Base-by-base conservation (phyloP, 2,888 invertebrate genomes). In the Trichopoda pennipes region DNA sequence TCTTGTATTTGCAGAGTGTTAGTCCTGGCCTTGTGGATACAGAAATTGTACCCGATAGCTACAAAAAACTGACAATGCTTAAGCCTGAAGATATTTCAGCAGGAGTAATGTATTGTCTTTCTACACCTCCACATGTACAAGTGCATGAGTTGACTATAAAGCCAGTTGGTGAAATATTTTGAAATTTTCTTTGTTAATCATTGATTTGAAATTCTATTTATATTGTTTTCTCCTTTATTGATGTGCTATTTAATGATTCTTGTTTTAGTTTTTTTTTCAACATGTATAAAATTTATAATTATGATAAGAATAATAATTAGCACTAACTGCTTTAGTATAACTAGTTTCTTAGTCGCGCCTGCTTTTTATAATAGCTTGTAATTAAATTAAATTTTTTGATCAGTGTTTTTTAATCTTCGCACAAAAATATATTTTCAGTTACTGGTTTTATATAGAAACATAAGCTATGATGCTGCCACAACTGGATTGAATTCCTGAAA, bases 121-220 rank as follows among this genome's bases (percentile, higher is more conserved):
- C 85, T 0, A 88, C 87, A 9, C 86, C 86, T 12, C 85, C 86
- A 0, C 84, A 85, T 69, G 87, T 86, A 8, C 86, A 86, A 60
- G 80, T 85, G 23, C 87, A 89, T 76, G 85, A 89, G 70, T 74
- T 89, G 86, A 89, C 86, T 76, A 86, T 89, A 47, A 89, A 89
- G 68, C 89, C 88, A 10, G 51, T 89, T 23, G 89, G 88, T 0
- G 89, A 89, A 63, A 70, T 76, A 19, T 88, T 89, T 78, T 89
- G 81, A 80, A 69, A 19, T 69, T 14, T 21, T 23, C 19, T 32
- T 17, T 16, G 2, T 3, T 38, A 55, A 61, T 10, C 7, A 28
- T 17, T 63, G 12, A 12, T 79, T 47, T 56, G 21, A 32, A 32
- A n/a, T 63, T 56, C 28, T 14, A 55, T 8, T 42, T 9, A 16